Base-by-base conservation (phyloP, 1,140 invertebrate species). In the Physella acuta region DNA sequence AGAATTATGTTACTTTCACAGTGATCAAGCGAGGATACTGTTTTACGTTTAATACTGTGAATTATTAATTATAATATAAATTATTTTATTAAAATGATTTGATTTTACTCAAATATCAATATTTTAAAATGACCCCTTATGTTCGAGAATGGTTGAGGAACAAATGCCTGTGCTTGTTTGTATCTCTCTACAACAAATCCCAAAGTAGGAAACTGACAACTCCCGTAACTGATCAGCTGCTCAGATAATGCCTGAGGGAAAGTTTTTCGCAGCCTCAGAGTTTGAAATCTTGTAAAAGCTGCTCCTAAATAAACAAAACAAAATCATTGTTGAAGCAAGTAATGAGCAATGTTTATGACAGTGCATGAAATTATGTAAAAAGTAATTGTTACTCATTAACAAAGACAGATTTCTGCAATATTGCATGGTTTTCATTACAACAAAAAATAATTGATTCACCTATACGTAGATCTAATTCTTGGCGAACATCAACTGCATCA, bases 151-250 rank as follows among this genome's bases (percentile, higher is more conserved):
- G 93, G 89, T 87, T 99, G 96, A 2, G 97, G 93, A 83, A 98
- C 96, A 80, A 99, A 99, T 3, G 93, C 94, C 81, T 98, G 94
- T 68, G 99, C 99, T 81, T 94, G 91, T 87, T 99, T 98, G 83
- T 99, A 97, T 53, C 98, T 89, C 81, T 97, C 94, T 0, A 99
- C 98, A 87, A 98, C 99, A 87, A 99, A 99, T 11, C 97, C 97
- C 20, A 99, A 87, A 0, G 98, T 99, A 16, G 98, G 98, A 26
- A 97, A 99, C 89, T 99, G 98, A 80, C 98, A 99, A 16, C 98
- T 98, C 0, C 98, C 98, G 85, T 97, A 99, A 85, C 96, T 99
- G 31, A 99, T 92, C 0, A 99, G 83, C 81, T 91, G 90, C 36
- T 93, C 89, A 0, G 89, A 79, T 51, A 88, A 73, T 5, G 89